phyloP scores from a whole-genome alignment of 2,113 vertebrate species.

The Labeo rohita region DNA sequence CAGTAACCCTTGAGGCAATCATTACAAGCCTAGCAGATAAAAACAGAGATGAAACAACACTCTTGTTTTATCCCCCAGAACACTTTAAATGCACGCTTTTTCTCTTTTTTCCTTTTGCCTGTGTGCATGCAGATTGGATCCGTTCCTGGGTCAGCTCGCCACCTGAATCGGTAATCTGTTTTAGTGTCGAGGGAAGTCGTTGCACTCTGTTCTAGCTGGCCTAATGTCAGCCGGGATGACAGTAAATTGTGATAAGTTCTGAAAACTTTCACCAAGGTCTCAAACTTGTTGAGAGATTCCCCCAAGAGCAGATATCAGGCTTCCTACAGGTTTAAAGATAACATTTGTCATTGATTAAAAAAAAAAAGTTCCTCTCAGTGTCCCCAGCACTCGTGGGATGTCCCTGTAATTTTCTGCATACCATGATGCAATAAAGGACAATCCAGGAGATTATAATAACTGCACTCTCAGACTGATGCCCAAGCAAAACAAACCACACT shows the following conservation, averaged over 20 bases:
- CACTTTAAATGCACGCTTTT: slow-evolving; percentile 44
- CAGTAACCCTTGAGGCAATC: slow-evolving; percentile 35
- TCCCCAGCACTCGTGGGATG: neutral
- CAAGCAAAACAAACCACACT: neutral
- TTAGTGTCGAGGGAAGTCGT: neutral
- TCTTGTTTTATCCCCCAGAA: slow-evolving; percentile 46
- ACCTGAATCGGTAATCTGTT: slow-evolving; percentile 49
- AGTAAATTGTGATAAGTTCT: neutral
- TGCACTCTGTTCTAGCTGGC: neutral
- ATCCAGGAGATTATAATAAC: neutral
- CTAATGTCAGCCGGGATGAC: slow-evolving; percentile 2
- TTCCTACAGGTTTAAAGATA: neutral
- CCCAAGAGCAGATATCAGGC: neutral
- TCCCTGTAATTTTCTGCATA: neutral
- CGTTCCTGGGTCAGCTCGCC: slow-evolving; percentile 48
- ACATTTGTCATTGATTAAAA: neutral
- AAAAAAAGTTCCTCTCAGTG: neutral
- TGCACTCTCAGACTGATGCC: neutral
- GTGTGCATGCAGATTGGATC: slow-evolving; percentile 54
- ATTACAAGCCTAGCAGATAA: slow-evolving; percentile 29
- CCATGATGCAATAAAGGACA: slow-evolving; percentile 7
- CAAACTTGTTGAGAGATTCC: slow-evolving; percentile 7
- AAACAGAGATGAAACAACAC: slow-evolving; percentile 17
- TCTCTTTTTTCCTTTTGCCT: slow-evolving; percentile 46
- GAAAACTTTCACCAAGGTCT: slow-evolving; percentile 13